These are phyloP conservation scores for Peromyscus attwateri DNA, from an alignment of 2,797 vertebrate genomes.

Conservation along the genomic window DNA sequence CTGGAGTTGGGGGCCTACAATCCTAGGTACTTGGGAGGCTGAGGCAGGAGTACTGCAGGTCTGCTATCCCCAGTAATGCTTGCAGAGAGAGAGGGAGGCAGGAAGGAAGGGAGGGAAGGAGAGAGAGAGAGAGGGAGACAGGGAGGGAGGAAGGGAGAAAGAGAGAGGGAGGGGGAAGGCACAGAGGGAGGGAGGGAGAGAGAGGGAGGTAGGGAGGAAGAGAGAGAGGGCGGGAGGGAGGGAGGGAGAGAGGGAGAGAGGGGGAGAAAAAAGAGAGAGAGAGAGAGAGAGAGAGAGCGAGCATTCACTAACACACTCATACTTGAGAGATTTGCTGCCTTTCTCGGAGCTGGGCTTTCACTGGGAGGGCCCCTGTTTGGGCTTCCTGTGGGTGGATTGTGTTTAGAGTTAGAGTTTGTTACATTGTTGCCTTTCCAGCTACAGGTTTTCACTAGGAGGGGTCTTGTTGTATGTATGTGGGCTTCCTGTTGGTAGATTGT, in stretches of 20 bases:
- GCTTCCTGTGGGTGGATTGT: neutral
- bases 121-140: no score
- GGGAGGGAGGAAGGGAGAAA: no score
- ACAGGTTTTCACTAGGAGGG: neutral
- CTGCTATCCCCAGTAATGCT: neutral
- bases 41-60: neutral
- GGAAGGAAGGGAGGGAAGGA: no score
- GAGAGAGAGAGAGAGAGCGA: neutral
- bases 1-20: neutral
- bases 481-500: neutral
- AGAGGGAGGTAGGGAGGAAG: no score
- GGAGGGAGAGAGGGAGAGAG: neutral
- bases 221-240: neutral
- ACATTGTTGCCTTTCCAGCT: neutral
- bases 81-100: no score
- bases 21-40: neutral
- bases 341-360: neutral
- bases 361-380: neutral
- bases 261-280: neutral
- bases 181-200: no score
- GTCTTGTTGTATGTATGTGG: neutral
- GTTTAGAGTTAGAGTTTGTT: neutral
- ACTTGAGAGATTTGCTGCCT: neutral
- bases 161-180: no score
- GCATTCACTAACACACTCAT: no score